Conservation (phyloP, 2,888 invertebrate genomes). For the Choristoneura rosaceana region DNA sequence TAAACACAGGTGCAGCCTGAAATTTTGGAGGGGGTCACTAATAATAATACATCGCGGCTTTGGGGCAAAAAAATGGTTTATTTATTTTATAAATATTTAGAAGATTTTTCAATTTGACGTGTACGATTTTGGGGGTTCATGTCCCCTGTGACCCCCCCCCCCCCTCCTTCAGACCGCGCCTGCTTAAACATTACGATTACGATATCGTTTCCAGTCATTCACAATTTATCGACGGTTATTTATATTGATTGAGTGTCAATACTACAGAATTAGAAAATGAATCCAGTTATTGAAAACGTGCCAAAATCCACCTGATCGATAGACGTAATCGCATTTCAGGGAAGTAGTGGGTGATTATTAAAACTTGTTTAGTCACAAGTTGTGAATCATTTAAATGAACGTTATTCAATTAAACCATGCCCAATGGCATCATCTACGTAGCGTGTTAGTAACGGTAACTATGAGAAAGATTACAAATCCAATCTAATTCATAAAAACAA, state of each 20-base stretch:
- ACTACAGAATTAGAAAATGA: slow-evolving; percentile 52
- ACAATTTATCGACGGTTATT: slow-evolving; percentile 11
- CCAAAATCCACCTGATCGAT: slow-evolving; percentile 58
- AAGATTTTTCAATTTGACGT: no score
- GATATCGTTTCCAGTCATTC: slow-evolving; percentile 14
- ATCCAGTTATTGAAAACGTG: slow-evolving; percentile 58
- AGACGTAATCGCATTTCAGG: slow-evolving; percentile 48
- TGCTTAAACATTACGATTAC: slow-evolving; percentile 8
- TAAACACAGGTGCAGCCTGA: no score
- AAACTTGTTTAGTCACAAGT: slow-evolving; percentile 51
- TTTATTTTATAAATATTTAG: no score
- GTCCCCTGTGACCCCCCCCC: no score
- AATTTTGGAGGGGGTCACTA: no score
- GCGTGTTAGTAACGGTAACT: slow-evolving; percentile 28
- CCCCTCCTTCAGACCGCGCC: no score
- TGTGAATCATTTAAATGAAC: slow-evolving; percentile 40
- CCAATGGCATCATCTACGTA: slow-evolving; percentile 19
- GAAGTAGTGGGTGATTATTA: slow-evolving; percentile 55
- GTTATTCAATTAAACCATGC: slow-evolving; percentile 23
- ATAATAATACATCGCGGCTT: no score
- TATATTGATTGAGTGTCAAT: slow-evolving; percentile 45
- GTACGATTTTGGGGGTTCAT: no score
- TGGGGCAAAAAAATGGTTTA: no score
- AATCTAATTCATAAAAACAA: slow-evolving; percentile 14
- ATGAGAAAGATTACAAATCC: slow-evolving; percentile 20